These are phyloP conservation scores for Micromussa lordhowensis DNA, from an alignment of 92 coral and sea anemone species.

Conservation along the genomic window DNA sequence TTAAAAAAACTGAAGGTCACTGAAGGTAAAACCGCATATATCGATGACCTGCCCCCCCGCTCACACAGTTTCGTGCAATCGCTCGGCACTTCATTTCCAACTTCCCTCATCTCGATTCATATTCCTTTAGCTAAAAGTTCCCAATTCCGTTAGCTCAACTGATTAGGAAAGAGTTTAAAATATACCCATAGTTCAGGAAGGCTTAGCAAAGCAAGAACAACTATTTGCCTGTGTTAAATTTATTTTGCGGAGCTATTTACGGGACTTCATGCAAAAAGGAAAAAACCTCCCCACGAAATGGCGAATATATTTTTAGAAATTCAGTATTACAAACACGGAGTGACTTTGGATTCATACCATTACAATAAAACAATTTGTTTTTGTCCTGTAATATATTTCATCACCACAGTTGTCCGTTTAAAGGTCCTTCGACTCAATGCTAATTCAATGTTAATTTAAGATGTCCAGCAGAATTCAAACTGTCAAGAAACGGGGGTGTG, in stretches of 20 bases:
- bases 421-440: background rate
- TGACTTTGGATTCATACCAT: background rate
- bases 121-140: background rate
- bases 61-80: background rate
- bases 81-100: background rate
- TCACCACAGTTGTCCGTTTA: background rate
- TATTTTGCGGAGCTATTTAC: background rate
- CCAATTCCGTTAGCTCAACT: background rate
- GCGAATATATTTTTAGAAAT: constrained; percentile 7
- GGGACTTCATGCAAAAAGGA: background rate
- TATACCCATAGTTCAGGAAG: background rate
- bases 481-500: background rate
- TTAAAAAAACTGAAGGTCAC: background rate
- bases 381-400: background rate
- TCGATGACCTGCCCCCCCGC: background rate
- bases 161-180: background rate
- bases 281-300: constrained; percentile 23
- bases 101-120: background rate
- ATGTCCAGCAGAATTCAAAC: constrained; percentile 2
- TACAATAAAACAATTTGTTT: background rate
- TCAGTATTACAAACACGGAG: background rate
- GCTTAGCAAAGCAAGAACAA: background rate
- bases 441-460: background rate
- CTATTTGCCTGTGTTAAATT: background rate
- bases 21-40: background rate